Evolutionary conservation across 1,140 invertebrate species (phyloP).

Genomic region (Cherax quadricarinatus): DNA sequence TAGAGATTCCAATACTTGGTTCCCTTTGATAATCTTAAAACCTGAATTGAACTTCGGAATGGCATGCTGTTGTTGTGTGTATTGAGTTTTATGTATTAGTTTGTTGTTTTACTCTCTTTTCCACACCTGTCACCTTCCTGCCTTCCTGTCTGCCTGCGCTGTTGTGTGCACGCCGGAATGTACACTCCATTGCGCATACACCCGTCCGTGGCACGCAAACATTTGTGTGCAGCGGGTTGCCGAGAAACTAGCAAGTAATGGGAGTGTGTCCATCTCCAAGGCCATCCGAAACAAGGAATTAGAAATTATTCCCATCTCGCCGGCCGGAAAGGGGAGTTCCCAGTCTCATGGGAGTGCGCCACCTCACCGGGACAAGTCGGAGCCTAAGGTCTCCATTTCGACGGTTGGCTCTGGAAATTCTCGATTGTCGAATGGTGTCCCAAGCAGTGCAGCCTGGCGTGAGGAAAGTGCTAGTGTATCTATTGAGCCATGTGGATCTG

Average conservation of each 20-base stretch:
- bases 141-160: constrained; percentile 72
- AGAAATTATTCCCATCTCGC: constrained; percentile 73
- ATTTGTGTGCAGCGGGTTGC: constrained; percentile 64
- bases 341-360: constrained; percentile 24
- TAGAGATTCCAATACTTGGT: constrained; percentile 46
- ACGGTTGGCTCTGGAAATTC: constrained; percentile 45
- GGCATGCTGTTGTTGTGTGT: constrained; percentile 68
- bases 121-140: constrained; percentile 70
- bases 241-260: constrained; percentile 68
- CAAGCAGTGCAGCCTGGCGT: constrained; percentile 31
- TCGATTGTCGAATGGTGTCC: constrained; percentile 55
- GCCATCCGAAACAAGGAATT: constrained; percentile 73
- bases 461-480: constrained; percentile 66
- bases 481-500: constrained; percentile 57
- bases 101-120: constrained; percentile 71
- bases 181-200: constrained; percentile 65
- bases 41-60: constrained; percentile 59
- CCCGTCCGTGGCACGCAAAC: constrained; percentile 47
- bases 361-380: constrained; percentile 61
- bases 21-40: constrained; percentile 32
- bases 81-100: constrained; percentile 70
- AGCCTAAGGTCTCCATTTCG: constrained; percentile 71
- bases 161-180: constrained; percentile 69
- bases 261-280: constrained; percentile 72
- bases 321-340: constrained; percentile 55